Conservation (phyloP, 2,888 invertebrate genomes). For the Xanthia togata region DNA sequence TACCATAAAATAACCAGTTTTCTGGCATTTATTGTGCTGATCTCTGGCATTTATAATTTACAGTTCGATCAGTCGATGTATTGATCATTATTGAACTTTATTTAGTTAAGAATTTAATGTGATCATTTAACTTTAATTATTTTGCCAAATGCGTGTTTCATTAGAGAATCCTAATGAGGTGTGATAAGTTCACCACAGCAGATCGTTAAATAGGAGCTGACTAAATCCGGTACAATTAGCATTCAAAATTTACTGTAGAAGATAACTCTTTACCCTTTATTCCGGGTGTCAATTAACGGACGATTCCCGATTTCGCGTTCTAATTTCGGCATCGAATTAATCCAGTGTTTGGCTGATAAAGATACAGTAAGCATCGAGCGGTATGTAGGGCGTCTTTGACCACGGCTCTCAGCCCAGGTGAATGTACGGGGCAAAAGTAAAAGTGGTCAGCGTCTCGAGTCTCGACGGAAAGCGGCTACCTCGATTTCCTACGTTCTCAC, state of each 20-base stretch:
- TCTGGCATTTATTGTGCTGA: constrained; percentile 23
- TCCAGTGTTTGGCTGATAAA: constrained; percentile 45
- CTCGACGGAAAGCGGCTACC: constrained; percentile 74
- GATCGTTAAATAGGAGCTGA: background rate
- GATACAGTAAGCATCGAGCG: constrained; percentile 70
- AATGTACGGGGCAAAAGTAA: constrained; percentile 87
- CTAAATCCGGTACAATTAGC: constrained; percentile 15
- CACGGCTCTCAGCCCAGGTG: constrained; percentile 78
- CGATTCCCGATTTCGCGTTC: constrained; percentile 30
- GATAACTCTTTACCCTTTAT: constrained; percentile 12
- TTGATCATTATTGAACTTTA: constrained; percentile 1
- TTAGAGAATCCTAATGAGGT: constrained; percentile 10
- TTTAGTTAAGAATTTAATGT: background rate
- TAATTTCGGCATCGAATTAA: constrained; percentile 43
- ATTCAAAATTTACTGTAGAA: constrained; percentile 9
- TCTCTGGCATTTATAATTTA: constrained; percentile 28
- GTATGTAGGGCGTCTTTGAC: constrained; percentile 78
- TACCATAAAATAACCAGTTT: constrained; percentile 12
- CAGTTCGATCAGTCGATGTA: background rate
- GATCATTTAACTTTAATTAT: constrained; percentile 17
- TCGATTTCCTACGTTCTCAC: constrained; percentile 76
- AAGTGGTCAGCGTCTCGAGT: constrained; percentile 78
- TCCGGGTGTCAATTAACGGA: background rate
- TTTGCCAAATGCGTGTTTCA: constrained; percentile 1
- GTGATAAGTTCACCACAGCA: constrained; percentile 17